Evolutionary conservation across 2,113 vertebrate genomes (phyloP).

Genomic region (Benitochromis conjunctus): DNA sequence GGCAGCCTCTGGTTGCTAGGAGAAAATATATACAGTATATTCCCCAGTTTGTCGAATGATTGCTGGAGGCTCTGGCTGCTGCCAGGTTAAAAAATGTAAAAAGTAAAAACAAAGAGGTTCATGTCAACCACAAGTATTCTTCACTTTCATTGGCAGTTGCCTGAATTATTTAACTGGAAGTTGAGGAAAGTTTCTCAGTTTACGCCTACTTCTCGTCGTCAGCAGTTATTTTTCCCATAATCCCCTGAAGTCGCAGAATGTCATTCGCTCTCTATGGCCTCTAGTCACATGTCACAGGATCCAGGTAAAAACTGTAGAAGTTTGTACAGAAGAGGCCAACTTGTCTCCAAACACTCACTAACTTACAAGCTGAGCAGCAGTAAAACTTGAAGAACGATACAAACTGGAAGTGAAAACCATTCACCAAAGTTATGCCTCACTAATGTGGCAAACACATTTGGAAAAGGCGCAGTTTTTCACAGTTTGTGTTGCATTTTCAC

Average conservation of each 20-base stretch:
- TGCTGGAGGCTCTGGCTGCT: background rate
- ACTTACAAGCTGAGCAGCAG: background rate
- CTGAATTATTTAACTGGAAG: too few species aligned
- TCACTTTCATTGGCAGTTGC: too few species aligned
- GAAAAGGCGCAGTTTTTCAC: background rate
- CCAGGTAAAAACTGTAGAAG: background rate
- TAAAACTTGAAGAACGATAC: background rate
- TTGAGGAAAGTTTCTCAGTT: background rate
- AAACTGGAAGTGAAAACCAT: background rate
- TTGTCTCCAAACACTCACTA: background rate
- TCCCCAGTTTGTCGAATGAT: too few species aligned
- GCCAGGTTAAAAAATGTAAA: too few species aligned
- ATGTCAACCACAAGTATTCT: too few species aligned
- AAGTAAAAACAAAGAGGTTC: too few species aligned
- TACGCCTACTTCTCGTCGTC: background rate
- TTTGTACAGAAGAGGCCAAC: background rate
- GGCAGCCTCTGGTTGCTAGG: too few species aligned
- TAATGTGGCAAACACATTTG: background rate
- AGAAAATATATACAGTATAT: too few species aligned
- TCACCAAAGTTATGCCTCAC: background rate
- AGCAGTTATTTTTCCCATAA: background rate
- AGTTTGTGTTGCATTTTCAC: background rate
- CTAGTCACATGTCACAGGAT: background rate
- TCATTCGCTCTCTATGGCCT: background rate
- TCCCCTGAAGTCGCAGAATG: background rate